Base-by-base conservation (phyloP, 2,113 vertebrate genomes). In the Cathartes aura region DNA sequence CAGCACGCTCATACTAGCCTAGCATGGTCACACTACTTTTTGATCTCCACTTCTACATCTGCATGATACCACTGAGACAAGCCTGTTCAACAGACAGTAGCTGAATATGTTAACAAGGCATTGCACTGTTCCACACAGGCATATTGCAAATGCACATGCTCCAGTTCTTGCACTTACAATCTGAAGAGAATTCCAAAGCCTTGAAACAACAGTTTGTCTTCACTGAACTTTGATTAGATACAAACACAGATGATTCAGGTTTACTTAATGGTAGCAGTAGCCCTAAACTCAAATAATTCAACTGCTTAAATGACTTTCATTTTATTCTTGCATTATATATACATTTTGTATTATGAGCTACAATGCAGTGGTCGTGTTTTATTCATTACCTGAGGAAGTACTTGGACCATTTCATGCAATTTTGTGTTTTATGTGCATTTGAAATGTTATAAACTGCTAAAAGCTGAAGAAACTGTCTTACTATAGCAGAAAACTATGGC, bases 221-320 rank as follows among this genome's bases (percentile, higher is more conserved):
- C 60, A 63, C 12, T 92, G 67, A 84, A 88, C 64, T 82, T 63
- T 63, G 43, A 52, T 45, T 56, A 59, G 19, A 36, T 79, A 52
- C 6, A 93, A 42, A 79, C 76, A 82, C 10, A 90, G 22, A 43
- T 53, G 47, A 68, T 62, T 93, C 47, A 81, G 23, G 9, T 66
- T 93, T 74, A 30, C 26, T 70, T 90, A 85, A 90, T 43, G 10
- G 13, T 50, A 59, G 2, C 9, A 72, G 23, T 47, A 82, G 8
- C 38, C 27, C 81, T 88, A 95, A 91, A 22, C 18, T 95, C 63
- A 95, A 87, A 92, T 82, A 91, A 84, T 92, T 62, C 68, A 90
- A 52, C 12, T 8, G 10, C 86, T 93, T 58, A 90, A 91, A 64
- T 62, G 8, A 24, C 83, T 95, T 93, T 88, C 9, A 48, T 79